phyloP scores from a whole-genome alignment of 2,888 invertebrate genomes.

The Junonia oenone region DNA sequence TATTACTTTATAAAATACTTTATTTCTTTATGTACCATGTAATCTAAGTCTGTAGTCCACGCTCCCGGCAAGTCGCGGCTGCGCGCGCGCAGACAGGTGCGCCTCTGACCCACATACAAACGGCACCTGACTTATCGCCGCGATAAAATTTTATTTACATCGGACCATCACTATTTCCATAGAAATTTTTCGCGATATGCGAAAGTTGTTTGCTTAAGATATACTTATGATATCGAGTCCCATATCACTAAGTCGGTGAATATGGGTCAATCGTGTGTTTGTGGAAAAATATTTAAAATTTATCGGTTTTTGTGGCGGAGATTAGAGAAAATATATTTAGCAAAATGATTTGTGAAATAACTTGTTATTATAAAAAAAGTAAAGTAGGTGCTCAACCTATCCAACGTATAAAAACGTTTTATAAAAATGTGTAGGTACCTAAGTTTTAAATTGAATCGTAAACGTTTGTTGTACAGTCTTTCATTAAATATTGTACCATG shows the following conservation, averaged over 20 bases:
- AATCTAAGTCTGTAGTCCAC: too few species aligned
- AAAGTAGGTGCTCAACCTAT: too few species aligned
- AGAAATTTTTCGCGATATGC: conserved; percentile 39
- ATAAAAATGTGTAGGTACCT: too few species aligned
- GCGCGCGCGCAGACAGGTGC: conserved; percentile 37
- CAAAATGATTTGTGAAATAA: too few species aligned
- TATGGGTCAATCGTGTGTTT: conserved; percentile 13
- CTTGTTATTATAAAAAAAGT: too few species aligned
- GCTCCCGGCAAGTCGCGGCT: neutral
- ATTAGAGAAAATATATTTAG: neutral
- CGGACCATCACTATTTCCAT: conserved; percentile 28
- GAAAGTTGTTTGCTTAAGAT: conserved; percentile 39
- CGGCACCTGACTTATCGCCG: conserved; percentile 40
- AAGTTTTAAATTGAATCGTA: too few species aligned
- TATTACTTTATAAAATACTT: too few species aligned
- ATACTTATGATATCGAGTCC: conserved; percentile 27
- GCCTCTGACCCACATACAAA: conserved; percentile 45
- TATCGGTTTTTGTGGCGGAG: neutral
- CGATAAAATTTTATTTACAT: conserved; percentile 37
- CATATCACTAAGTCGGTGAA: conserved; percentile 1
- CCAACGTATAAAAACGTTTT: too few species aligned
- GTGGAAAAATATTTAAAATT: neutral
- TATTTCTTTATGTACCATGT: too few species aligned
- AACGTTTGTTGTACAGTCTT: too few species aligned
- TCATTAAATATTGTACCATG: too few species aligned